Base-by-base conservation (phyloP, 2,797 vertebrate genomes). In the Zenarchopterus dispar region DNA sequence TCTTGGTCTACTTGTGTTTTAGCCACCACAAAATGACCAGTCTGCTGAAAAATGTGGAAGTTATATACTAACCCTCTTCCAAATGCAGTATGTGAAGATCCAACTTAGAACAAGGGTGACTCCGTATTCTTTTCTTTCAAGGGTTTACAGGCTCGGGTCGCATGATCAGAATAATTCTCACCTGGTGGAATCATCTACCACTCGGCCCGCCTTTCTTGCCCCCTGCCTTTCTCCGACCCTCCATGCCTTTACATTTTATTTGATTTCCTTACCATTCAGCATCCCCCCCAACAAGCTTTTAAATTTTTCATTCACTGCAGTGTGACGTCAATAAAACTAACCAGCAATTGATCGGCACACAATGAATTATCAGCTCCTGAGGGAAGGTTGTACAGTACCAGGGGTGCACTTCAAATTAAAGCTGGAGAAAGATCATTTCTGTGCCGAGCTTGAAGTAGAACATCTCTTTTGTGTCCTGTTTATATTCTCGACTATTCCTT, bases 401-500 rank as follows among this genome's bases (percentile, higher is more conserved):
- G 33, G 1, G 33, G 33, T 50, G 7, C 21, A 53, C 16, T 39
- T 7, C 28, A 28, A 59, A 54, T 49, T 46, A 24, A 58, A 42
- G 55, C 26, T 19, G 33, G 33, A 13, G 11, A 36, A 36, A 36
- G 1, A 36, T 10, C 33, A 1, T 36, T 13, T 36, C 33, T 36
- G 33, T 11, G 33, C 33, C 33, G 33, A 10, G 9, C 13, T 36
- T 36, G 9, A 36, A 36, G 33, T 4, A 9, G 6, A 31, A 18
- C 45, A 18, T 43, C n/a, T 45, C 42, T 39, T 54, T 23, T 15
- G 21, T 36, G n/a, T 56, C 19, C 42, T 45, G 48, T 28, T 23
- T 17, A 21, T 41, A n/a, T 56, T 72, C 0, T 52, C 45, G 28
- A 56, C 64, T 62, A 66, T 58, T 72, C 43, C 44, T 22, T 44